Evolutionary conservation across 2,888 invertebrate genomes (phyloP).

Genomic region (Leptura quadrifasciata): DNA sequence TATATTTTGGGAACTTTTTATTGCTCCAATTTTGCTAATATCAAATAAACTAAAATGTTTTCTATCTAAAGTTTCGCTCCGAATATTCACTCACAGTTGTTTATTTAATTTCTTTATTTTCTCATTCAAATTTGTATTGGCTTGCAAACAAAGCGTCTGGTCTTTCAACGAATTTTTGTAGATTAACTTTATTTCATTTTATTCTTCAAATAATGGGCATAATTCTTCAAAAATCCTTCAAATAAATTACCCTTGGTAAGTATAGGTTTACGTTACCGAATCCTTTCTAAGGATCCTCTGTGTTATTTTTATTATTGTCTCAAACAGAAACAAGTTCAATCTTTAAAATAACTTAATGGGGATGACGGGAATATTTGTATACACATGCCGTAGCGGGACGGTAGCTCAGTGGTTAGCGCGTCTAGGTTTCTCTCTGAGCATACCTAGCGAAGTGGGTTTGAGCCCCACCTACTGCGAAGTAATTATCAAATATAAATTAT

Average conservation of each 20-base stretch:
- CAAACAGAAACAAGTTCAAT: too few species aligned
- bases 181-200: slow-evolving; percentile 12
- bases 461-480: too few species aligned
- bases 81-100: slow-evolving; percentile 49
- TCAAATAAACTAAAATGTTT: slow-evolving; percentile 66
- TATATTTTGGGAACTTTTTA: slow-evolving; percentile 76
- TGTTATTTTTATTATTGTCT: not conserved
- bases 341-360: too few species aligned
- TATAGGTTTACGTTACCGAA: not conserved
- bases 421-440: too few species aligned
- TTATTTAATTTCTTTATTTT: slow-evolving; percentile 41
- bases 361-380: too few species aligned
- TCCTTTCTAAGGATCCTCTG: not conserved
- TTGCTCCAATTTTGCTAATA: slow-evolving; percentile 75
- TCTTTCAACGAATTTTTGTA: slow-evolving; percentile 2
- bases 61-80: slow-evolving; percentile 48
- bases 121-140: slow-evolving; percentile 30
- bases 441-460: too few species aligned
- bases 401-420: too few species aligned
- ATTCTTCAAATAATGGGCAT: too few species aligned
- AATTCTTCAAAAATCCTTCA: slow-evolving; percentile 7
- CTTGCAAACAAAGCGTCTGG: slow-evolving; percentile 23
- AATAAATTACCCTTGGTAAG: not conserved
- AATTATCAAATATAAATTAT: too few species aligned
- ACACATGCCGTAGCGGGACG: too few species aligned